Conservation (phyloP, 2,888 invertebrate genomes). For the Sphaeridia pumilis region DNA sequence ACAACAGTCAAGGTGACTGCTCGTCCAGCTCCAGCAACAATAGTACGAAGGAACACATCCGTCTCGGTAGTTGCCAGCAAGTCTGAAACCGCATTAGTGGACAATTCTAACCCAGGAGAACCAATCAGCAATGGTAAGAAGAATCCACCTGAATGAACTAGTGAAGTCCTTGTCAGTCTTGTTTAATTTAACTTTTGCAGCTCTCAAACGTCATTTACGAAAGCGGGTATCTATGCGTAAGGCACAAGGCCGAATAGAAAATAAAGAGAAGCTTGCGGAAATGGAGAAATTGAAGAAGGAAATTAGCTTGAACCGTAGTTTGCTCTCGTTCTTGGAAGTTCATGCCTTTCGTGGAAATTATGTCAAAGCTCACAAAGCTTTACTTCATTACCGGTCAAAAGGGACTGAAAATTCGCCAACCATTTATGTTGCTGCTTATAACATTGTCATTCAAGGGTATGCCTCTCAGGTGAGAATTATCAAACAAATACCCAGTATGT, state of each 20-base stretch:
- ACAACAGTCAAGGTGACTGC: too few relatives aligned
- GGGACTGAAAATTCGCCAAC: constrained; percentile 32
- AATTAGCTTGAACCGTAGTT: constrained; percentile 46
- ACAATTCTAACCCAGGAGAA: too few relatives aligned
- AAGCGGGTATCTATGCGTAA: too few relatives aligned
- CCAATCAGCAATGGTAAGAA: too few relatives aligned
- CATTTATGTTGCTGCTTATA: constrained; percentile 51
- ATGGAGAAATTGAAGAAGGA: background rate
- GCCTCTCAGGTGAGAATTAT: constrained; percentile 47
- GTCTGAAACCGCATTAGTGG: too few relatives aligned
- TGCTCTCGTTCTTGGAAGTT: constrained; percentile 56
- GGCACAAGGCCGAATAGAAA: background rate
- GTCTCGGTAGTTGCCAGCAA: too few relatives aligned
- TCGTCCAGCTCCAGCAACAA: too few relatives aligned
- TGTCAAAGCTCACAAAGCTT: constrained; percentile 44
- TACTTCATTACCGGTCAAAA: constrained; percentile 43
- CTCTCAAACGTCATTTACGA: too few relatives aligned
- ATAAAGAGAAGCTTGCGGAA: constrained; percentile 7
- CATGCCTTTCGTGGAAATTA: constrained; percentile 47
- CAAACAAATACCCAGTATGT: background rate
- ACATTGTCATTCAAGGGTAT: constrained; percentile 57
- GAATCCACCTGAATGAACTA: too few relatives aligned
- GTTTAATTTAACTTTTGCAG: too few relatives aligned
- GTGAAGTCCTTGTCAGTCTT: too few relatives aligned
- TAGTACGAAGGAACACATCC: too few relatives aligned